phyloP scores from a whole-genome alignment of 35 echinoderm and acorn worm genomes.

The Ophioderma brevispina region DNA sequence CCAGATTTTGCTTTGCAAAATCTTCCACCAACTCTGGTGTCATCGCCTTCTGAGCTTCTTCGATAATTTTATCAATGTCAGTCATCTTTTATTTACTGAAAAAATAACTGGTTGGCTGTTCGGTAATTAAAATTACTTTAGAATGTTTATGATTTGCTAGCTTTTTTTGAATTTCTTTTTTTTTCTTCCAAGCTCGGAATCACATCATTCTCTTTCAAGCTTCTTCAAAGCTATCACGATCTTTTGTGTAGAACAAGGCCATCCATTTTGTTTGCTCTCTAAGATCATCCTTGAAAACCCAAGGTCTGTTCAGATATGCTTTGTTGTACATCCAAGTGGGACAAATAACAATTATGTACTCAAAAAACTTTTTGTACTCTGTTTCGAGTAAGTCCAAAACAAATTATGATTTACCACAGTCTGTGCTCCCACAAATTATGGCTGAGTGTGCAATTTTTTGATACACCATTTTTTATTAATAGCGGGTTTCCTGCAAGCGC shows the following conservation, averaged over 20 bases:
- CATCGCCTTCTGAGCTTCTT: too few relatives aligned
- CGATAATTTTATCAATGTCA: too few relatives aligned
- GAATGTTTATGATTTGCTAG: background rate
- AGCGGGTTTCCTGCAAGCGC: background rate
- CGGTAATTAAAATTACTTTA: background rate
- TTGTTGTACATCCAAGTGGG: conserved; percentile 18
- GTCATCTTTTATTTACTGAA: background rate
- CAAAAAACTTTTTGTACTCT: conserved; percentile 19
- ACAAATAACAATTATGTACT: conserved; percentile 37
- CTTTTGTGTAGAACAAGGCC: background rate
- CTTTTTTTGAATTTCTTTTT: background rate
- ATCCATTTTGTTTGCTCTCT: background rate
- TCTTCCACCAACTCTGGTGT: too few relatives aligned
- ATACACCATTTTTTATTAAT: background rate
- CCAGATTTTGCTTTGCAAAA: too few relatives aligned
- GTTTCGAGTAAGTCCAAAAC: conserved; percentile 24
- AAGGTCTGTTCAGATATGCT: conserved; percentile 23
- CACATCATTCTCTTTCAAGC: background rate
- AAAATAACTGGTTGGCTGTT: background rate
- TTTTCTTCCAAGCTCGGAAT: background rate
- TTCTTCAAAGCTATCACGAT: background rate
- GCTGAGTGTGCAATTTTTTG: background rate
- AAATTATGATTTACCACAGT: conserved; percentile 35
- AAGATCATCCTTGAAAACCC: conserved; percentile 17
- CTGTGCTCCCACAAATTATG: conserved; percentile 31